These are phyloP conservation scores for Drosophila crucigera DNA, from an alignment of 2,888 invertebrate genomes.

Conservation along the genomic window DNA sequence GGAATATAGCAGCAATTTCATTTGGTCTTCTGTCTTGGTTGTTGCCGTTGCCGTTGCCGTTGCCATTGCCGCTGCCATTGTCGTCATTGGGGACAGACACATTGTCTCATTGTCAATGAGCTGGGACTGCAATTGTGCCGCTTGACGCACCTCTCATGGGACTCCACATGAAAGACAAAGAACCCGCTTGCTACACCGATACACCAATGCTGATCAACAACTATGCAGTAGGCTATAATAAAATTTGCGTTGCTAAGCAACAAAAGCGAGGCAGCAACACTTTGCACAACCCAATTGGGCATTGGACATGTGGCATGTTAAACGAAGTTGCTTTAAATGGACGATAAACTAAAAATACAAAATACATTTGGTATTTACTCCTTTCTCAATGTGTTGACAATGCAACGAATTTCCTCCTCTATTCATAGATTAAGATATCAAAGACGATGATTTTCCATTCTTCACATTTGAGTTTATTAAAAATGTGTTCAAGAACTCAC, in stretches of 20 bases:
- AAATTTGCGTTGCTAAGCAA: slow-evolving; percentile 49
- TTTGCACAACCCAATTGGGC: not conserved
- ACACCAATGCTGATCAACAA: slow-evolving; percentile 23
- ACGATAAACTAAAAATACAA: not conserved
- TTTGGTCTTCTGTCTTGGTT: slow-evolving; percentile 25
- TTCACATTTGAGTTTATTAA: not conserved
- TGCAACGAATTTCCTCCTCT: not conserved
- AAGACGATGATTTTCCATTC: no score
- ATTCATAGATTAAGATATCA: not conserved
- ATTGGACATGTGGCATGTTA: slow-evolving; percentile 26
- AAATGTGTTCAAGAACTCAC: not conserved
- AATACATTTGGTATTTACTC: not conserved
- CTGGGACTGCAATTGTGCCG: slow-evolving; percentile 34
- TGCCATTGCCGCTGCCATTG: slow-evolving; percentile 4
- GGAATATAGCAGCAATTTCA: slow-evolving; percentile 36
- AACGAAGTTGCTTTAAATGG: not conserved
- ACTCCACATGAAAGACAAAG: slow-evolving; percentile 72
- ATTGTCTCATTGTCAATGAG: slow-evolving; percentile 49
- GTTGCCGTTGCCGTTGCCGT: not conserved
- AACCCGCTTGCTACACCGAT: slow-evolving; percentile 45
- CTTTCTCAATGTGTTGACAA: not conserved
- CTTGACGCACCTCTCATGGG: slow-evolving; percentile 54
- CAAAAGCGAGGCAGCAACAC: slow-evolving; percentile 30
- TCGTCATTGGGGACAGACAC: slow-evolving; percentile 45
- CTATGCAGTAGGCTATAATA: slow-evolving; percentile 29